A percentile compares a stretch with the other conserved stretches of the same genome.
phyloP scores from a whole-genome alignment of 2,888 invertebrate genomes.

The Elmis aenea region DNA sequence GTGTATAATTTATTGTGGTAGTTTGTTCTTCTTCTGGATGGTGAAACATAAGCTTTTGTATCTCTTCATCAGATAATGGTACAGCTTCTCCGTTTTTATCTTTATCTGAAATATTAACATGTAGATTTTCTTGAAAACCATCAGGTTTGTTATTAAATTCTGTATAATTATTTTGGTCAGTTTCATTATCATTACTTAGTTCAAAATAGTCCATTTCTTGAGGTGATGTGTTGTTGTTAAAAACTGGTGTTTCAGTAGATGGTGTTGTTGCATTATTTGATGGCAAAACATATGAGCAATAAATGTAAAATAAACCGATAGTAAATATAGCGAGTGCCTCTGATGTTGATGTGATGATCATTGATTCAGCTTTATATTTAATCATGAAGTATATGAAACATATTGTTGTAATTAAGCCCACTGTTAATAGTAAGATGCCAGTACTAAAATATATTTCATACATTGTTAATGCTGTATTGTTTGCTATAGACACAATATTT shows the following conservation, averaged over 20 bases:
- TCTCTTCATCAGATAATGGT: slow-evolving; percentile 1
- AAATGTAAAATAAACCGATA: slow-evolving; percentile 39
- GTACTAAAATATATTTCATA: slow-evolving; percentile 34
- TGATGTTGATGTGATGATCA: slow-evolving; percentile 27
- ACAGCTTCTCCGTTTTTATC: slow-evolving; percentile 1
- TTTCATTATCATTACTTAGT: slow-evolving; percentile 1
- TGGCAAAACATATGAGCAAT: slow-evolving; percentile 16
- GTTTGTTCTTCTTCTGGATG: slow-evolving; percentile 3
- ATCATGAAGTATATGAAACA: slow-evolving; percentile 33
- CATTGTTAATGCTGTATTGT: no score
- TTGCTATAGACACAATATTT: no score
- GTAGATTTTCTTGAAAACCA: background rate
- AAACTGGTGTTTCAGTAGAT: no score
- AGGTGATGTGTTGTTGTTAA: no score
- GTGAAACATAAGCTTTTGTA: background rate
- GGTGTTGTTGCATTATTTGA: no score
- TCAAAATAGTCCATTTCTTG: no score
- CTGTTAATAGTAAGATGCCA: slow-evolving; percentile 31
- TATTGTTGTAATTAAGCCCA: slow-evolving; percentile 28
- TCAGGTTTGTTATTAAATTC: slow-evolving; percentile 2
- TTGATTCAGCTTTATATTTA: slow-evolving; percentile 24
- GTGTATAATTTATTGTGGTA: no score
- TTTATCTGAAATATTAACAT: slow-evolving; percentile 1
- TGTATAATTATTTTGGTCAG: slow-evolving; percentile 2
- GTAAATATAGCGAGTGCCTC: slow-evolving; percentile 36